A percentile compares a stretch with the other conserved stretches of the same genome.
phyloP scores from a whole-genome alignment of 2,797 vertebrate genomes.

The Sebastes diploproa region DNA sequence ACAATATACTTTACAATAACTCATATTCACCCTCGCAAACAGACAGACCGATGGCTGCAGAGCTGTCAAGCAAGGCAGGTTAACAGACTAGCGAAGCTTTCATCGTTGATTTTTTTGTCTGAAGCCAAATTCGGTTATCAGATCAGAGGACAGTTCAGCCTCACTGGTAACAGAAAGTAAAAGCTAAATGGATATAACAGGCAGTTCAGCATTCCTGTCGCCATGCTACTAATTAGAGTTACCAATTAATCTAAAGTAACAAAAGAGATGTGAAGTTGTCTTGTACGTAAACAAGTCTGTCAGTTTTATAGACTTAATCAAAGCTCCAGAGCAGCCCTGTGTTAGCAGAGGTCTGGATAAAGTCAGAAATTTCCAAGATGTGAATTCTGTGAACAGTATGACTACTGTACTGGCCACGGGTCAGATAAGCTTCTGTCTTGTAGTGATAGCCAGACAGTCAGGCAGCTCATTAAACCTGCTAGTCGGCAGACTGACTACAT shows the following conservation, averaged over 20 bases:
- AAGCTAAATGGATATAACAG: not conserved
- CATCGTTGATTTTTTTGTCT: not conserved
- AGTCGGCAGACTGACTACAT: slow-evolving; percentile 30
- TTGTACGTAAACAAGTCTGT: not conserved
- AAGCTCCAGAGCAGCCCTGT: slow-evolving; percentile 3
- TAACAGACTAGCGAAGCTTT: not conserved
- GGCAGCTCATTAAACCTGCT: slow-evolving; percentile 37
- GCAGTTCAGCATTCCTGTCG: not conserved
- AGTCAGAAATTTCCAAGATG: slow-evolving; percentile 21
- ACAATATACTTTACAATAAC: not conserved
- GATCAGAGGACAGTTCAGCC: not conserved
- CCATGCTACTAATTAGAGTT: not conserved
- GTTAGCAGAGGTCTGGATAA: slow-evolving; percentile 16
- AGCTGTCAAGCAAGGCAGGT: not conserved
- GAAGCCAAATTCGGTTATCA: not conserved
- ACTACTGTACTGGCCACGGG: slow-evolving; percentile 28
- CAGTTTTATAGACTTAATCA: slow-evolving; percentile 12
- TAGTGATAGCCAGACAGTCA: slow-evolving; percentile 34
- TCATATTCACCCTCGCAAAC: not conserved
- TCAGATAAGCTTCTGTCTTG: slow-evolving; percentile 45
- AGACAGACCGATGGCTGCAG: not conserved
- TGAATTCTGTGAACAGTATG: slow-evolving; percentile 32
- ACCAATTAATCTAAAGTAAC: not conserved
- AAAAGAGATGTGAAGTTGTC: not conserved
- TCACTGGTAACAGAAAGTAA: not conserved